phyloP scores from a whole-genome alignment of 1,140 invertebrate species.

The Rhyacophila brunnea region DNA sequence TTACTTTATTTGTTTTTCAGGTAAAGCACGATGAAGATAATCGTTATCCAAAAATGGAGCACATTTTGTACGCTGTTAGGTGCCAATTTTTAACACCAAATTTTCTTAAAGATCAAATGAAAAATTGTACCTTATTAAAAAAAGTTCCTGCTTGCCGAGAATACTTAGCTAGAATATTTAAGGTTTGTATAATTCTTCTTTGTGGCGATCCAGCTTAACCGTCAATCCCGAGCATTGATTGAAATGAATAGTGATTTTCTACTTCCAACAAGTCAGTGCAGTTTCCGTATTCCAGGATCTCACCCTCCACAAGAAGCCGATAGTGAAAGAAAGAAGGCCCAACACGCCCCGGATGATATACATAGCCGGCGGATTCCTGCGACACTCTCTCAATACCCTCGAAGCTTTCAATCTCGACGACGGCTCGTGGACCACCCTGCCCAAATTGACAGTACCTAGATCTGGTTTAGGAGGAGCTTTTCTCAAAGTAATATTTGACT shows the following conservation, averaged over 20 bases:
- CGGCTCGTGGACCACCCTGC: conserved; percentile 76
- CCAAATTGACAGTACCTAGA: conserved; percentile 75
- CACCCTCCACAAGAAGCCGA: conserved; percentile 76
- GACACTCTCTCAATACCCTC: conserved; percentile 80
- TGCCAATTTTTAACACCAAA: conserved; percentile 90
- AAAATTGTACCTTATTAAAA: conserved; percentile 83
- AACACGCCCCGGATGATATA: conserved; percentile 86
- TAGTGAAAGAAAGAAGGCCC: conserved; percentile 79
- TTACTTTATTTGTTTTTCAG: conserved; percentile 33
- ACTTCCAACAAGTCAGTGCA: no score
- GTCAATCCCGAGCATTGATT: no score
- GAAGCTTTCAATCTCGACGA: conserved; percentile 87
- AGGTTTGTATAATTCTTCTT: conserved; percentile 49
- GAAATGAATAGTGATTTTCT: no score
- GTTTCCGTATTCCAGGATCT: conserved; percentile 59
- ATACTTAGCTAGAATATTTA: conserved; percentile 86
- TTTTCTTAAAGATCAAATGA: conserved; percentile 87
- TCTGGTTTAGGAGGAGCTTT: conserved; percentile 88
- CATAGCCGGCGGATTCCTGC: conserved; percentile 84
- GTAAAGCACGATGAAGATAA: conserved; percentile 81
- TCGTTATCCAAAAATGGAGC: conserved; percentile 79
- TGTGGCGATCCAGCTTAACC: no score
- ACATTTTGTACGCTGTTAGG: conserved; percentile 81
- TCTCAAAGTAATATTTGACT: conserved; percentile 59
- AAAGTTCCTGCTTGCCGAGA: conserved; percentile 85